Base-by-base conservation (phyloP, 1,140 invertebrate genomes). In the Holcopasites calliopsidis region DNA sequence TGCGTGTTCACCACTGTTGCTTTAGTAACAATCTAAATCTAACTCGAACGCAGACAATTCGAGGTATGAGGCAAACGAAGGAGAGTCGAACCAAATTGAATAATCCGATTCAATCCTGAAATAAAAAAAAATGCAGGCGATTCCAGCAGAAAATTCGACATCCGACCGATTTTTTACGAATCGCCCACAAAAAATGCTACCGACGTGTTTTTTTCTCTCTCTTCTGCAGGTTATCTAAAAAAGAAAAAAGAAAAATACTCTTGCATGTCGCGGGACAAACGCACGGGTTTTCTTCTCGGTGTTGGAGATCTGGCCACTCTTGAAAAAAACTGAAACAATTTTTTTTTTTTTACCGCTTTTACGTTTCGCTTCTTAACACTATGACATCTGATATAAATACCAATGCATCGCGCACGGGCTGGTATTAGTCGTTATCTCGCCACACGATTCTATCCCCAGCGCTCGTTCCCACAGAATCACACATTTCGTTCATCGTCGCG, bases 241-340 rank as follows among this genome's bases (percentile, higher is more conserved):
- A n/a, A n/a, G n/a, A n/a, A n/a, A n/a, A n/a, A n/a, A n/a, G n/a
- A n/a, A n/a, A 21, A 0, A 42, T 54, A 23, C 7, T 13, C 23
- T 54, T 75, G 64, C 64, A 75, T 75, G 65, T 23, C 16, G 6
- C 57, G 58, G 16, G 35, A 75, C 35, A 40, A 16, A 38, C 49
- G 26, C 31, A 26, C 49, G 47, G 40, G 42, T 16, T 73, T 81
- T 82, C 74, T 81, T 79, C 62, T 85, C 83, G 87, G 89, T 90
- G 87, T 87, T 90, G 88, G 89, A 89, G 88, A 88, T 89, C 87
- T 90, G 88, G 84, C 88, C 88, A 89, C 88, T 90, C 85, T 89
- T 89, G 79, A 85, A 84, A 84, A n/a, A n/a, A n/a, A n/a, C 60
- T 73, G 57, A 71, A 66, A 78, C 18, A 31, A 69, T 21, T 31